Conservation (phyloP, 2,113 vertebrate genomes). For the Centrocercus urophasianus region DNA sequence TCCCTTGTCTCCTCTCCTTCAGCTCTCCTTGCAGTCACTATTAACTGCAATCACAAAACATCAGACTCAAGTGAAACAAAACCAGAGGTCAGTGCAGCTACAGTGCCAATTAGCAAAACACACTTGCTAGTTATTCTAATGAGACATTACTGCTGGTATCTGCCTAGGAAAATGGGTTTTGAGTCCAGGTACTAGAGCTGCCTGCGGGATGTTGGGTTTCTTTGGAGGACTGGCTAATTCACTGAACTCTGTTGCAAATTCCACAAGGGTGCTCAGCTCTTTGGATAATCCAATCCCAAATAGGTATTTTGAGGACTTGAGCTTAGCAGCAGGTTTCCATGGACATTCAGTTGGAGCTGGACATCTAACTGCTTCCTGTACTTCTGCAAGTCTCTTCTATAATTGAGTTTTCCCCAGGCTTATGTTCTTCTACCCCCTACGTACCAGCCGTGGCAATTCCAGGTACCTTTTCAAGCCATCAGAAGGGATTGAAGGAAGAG, state of each 20-base stretch:
- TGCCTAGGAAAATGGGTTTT: background rate
- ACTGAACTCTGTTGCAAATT: background rate
- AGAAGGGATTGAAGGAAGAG: background rate
- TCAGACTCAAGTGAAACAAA: background rate
- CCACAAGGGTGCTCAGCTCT: background rate
- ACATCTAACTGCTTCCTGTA: background rate
- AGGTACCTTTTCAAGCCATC: background rate
- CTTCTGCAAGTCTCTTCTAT: background rate
- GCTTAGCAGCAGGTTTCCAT: background rate
- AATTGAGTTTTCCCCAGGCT: background rate
- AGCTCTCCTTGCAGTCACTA: background rate
- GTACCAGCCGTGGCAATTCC: background rate
- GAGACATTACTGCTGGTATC: background rate
- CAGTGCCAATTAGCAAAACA: slow-evolving; percentile 12
- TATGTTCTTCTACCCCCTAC: background rate
- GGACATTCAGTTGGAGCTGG: background rate
- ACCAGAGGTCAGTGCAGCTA: background rate
- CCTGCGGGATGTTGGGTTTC: background rate
- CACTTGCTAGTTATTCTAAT: background rate
- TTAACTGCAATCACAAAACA: slow-evolving; percentile 6
- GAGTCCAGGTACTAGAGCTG: background rate
- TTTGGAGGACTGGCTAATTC: background rate
- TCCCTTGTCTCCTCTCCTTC: background rate
- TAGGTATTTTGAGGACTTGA: background rate
- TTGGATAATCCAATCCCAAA: background rate